Conservation (phyloP, 2,113 vertebrate genomes). For the Tamias sibiricus region DNA sequence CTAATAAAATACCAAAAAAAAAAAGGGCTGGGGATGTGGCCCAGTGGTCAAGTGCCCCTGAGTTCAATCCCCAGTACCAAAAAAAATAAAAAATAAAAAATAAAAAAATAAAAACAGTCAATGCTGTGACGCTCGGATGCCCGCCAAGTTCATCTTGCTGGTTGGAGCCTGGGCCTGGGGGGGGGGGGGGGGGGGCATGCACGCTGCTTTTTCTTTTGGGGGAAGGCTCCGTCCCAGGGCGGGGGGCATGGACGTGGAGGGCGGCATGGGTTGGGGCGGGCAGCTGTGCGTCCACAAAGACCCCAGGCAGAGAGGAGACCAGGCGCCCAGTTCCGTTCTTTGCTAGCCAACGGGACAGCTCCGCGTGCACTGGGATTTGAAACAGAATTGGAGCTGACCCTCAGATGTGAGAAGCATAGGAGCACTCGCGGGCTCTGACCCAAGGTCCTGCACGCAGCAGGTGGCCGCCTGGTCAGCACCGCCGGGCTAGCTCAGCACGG, state of each 20-base stretch:
- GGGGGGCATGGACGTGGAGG: fast-evolving
- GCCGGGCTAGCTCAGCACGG: neutral
- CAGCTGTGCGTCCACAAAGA: neutral
- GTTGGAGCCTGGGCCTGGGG: neutral
- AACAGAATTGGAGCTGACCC: neutral
- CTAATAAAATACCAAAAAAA: too few species aligned
- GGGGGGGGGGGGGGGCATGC: neutral
- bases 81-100: too few species aligned
- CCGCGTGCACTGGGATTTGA: neutral
- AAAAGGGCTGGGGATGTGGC: too few species aligned
- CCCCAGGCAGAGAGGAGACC: neutral
- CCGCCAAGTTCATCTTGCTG: neutral
- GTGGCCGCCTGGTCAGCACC: fast-evolving
- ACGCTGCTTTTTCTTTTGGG: neutral
- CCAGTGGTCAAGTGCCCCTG: too few species aligned
- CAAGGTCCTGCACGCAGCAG: neutral
- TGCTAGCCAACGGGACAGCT: neutral
- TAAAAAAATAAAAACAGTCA: too few species aligned
- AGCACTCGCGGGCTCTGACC: neutral
- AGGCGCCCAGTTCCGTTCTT: neutral
- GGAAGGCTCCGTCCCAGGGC: neutral
- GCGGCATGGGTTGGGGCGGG: neutral
- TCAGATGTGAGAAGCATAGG: neutral
- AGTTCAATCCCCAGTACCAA: too few species aligned
- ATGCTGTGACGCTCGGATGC: neutral